Percentiles rank a stretch among this genome's conserved stretches.
Evolutionary conservation across 2,888 invertebrate genomes (phyloP).

Genomic region (Cantharis rufa): DNA sequence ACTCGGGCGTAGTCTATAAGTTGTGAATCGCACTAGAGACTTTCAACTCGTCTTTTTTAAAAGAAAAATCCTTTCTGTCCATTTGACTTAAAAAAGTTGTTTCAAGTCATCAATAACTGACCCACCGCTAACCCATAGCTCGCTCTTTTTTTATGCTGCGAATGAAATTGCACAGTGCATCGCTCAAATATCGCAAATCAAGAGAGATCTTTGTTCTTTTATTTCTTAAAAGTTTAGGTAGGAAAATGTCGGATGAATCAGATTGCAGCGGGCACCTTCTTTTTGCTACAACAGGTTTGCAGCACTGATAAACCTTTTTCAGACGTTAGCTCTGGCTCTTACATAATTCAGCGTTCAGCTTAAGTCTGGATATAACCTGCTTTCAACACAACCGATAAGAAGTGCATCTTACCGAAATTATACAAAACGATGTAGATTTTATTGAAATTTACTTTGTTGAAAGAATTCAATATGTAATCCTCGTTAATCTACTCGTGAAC

Average conservation of each 20-base stretch:
- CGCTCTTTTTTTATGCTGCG: slow-evolving; percentile 12
- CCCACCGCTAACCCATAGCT: neutral
- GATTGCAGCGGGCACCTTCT: neutral
- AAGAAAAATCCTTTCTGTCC: slow-evolving; percentile 12
- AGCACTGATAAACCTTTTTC: neutral
- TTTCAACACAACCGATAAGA: neutral
- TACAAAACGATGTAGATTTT: neutral
- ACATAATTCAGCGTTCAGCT: neutral
- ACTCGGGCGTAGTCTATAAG: slow-evolving; percentile 6
- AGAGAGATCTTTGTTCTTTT: neutral
- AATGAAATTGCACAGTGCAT: slow-evolving; percentile 22
- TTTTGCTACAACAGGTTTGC: neutral
- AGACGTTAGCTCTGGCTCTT: neutral
- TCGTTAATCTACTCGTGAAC: too few relatives aligned
- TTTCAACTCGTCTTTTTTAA: slow-evolving; percentile 11
- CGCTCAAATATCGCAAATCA: neutral
- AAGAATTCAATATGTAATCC: too few relatives aligned
- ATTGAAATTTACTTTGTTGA: neutral
- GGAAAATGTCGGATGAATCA: neutral
- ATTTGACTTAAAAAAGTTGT: slow-evolving; percentile 13
- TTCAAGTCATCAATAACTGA: slow-evolving; percentile 17
- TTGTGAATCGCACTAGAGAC: slow-evolving; percentile 4
- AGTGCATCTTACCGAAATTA: neutral
- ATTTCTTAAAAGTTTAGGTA: neutral
- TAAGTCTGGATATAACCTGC: neutral